Conservation (phyloP, 1,140 invertebrate genomes). For the Phthorimaea operculella region DNA sequence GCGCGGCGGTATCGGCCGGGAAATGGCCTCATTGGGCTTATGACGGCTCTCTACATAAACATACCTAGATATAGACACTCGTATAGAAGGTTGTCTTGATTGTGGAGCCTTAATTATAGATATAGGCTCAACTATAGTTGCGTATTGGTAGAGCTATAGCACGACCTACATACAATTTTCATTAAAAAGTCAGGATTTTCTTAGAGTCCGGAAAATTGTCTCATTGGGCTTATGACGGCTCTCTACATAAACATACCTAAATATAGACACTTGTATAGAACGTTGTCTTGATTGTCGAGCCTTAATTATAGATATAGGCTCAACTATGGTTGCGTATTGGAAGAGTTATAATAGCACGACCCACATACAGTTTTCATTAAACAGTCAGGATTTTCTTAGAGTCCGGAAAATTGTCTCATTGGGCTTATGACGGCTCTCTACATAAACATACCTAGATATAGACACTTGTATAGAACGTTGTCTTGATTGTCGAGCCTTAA, state of each 20-base stretch:
- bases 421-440: slow-evolving; percentile 19
- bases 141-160: too few relatives aligned
- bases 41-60: slow-evolving; percentile 10
- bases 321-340: too few relatives aligned
- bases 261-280: too few relatives aligned
- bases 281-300: too few relatives aligned
- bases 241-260: neutral
- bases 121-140: neutral
- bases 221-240: slow-evolving; percentile 21
- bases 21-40: slow-evolving; percentile 21
- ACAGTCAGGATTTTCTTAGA: too few relatives aligned
- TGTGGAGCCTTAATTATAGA: neutral
- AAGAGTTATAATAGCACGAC: too few relatives aligned
- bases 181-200: too few relatives aligned
- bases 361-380: too few relatives aligned
- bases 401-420: slow-evolving; percentile 14
- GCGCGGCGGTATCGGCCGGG: slow-evolving; percentile 14
- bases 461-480: neutral
- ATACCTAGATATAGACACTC: neutral
- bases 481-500: neutral
- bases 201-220: slow-evolving; percentile 12
- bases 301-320: too few relatives aligned
- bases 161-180: too few relatives aligned
- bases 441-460: neutral
- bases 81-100: neutral